Evolutionary conservation across 37 sponge, comb jelly and placozoan species (phyloP), one percentile per base, ranked within the genome.

Genomic region (Halisarca cf. caerulea): DNA sequence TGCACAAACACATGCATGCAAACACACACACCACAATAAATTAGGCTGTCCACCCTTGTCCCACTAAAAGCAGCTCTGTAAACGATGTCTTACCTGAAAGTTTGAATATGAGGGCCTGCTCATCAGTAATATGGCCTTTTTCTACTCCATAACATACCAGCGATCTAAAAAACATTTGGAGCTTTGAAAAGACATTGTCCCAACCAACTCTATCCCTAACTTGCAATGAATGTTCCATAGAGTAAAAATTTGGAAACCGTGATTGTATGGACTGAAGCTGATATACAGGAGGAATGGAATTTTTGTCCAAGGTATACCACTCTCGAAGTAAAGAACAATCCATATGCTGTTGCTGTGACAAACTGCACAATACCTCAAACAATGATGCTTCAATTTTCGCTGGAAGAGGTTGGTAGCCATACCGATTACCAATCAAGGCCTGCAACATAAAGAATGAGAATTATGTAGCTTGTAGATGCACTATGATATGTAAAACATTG

Each of bases 371-470:
- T 7, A 47, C 27, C 17, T 66, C 27, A 32, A 84, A 87, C 8
- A 90, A 90, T 38, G 3, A 8, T 27, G 30, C 20, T n/a, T 36
- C 77, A n/a, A 94, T 88, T 17, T 43, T 78, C 27, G 88, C 89
- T 42, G 86, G 89, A 66, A 94, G 74, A 21, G 92, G 92, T 55
- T 86, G 53, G 37, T 87, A 94, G 21, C 94, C 94, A 85, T 94
- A 94, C 2, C 89, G 83, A 82, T 92, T 47, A 0, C 94, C 94
- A 81, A 92, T 27, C 0, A 92, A 72, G 20, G 86, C 83, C 92
- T 92, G 60, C 21, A 84, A n/a, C 53, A 80, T 15, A 30, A n/a
- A n/a, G n/a, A n/a, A n/a, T n/a, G n/a, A n/a, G n/a, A n/a, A n/a
- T n/a, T n/a, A n/a, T n/a, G n/a, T n/a, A n/a, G n/a, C n/a, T n/a